phyloP scores from a whole-genome alignment of 1,140 invertebrate genomes.

The Aporrectodea caliginosa region DNA sequence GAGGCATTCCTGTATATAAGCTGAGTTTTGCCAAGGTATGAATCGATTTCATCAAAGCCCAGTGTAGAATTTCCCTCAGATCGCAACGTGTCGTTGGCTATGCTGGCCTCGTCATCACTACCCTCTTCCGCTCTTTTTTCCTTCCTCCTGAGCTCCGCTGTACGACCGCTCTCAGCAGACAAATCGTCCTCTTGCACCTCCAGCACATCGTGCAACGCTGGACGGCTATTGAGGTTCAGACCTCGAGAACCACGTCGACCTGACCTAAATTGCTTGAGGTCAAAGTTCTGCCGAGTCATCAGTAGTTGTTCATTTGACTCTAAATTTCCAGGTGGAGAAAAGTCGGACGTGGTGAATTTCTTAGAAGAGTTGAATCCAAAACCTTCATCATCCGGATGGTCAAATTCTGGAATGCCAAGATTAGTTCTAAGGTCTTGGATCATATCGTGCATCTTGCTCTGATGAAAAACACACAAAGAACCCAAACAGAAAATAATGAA shows the following conservation, averaged over 20 bases:
- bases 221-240: neutral
- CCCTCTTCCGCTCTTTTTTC: neutral
- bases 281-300: neutral
- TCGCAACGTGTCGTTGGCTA: neutral
- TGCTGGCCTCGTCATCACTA: neutral
- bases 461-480: too few species aligned
- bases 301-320: neutral
- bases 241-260: neutral
- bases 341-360: neutral
- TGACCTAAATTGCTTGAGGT: neutral
- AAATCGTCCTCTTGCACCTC: neutral
- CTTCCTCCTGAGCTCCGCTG: neutral
- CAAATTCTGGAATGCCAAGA: neutral
- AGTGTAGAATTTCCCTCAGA: neutral
- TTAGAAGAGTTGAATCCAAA: neutral
- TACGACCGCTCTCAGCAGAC: neutral
- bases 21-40: too few species aligned
- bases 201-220: neutral
- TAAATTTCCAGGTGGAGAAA: neutral
- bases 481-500: too few species aligned
- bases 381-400: neutral
- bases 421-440: neutral
- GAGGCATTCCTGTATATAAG: too few species aligned
- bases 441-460: neutral
- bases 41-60: neutral